Conservation (phyloP, 2,113 vertebrate species). For the Haemorhous mexicanus region DNA sequence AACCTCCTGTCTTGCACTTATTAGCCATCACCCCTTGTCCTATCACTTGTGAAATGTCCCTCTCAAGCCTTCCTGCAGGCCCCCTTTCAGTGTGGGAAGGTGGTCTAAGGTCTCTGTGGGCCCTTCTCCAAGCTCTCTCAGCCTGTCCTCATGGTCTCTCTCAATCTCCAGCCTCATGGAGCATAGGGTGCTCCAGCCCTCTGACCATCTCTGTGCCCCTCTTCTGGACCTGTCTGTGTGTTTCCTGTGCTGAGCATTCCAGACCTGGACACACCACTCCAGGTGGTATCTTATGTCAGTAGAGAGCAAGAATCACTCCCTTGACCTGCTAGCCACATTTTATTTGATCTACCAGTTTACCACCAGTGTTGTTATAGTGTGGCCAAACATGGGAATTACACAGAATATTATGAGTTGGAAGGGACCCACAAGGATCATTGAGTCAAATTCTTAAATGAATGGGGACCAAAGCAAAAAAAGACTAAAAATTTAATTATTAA, state of each 20-base stretch:
- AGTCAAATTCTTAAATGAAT: background rate
- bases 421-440: background rate
- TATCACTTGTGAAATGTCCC: background rate
- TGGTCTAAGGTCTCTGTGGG: background rate
- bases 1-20: background rate
- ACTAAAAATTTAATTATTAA: background rate
- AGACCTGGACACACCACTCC: background rate
- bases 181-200: background rate
- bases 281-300: background rate
- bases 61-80: background rate
- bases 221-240: background rate
- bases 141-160: background rate
- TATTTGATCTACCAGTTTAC: background rate
- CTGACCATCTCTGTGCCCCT: background rate
- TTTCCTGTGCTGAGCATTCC: background rate
- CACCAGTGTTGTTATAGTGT: background rate
- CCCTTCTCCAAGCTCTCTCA: background rate
- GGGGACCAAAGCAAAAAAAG: background rate
- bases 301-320: background rate
- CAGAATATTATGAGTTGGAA: background rate
- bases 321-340: background rate
- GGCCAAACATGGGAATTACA: background rate
- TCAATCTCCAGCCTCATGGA: background rate
- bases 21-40: too few species aligned
- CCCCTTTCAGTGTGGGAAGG: background rate